Conservation (phyloP, 2,113 vertebrate species). For the Aramus guarauna region DNA sequence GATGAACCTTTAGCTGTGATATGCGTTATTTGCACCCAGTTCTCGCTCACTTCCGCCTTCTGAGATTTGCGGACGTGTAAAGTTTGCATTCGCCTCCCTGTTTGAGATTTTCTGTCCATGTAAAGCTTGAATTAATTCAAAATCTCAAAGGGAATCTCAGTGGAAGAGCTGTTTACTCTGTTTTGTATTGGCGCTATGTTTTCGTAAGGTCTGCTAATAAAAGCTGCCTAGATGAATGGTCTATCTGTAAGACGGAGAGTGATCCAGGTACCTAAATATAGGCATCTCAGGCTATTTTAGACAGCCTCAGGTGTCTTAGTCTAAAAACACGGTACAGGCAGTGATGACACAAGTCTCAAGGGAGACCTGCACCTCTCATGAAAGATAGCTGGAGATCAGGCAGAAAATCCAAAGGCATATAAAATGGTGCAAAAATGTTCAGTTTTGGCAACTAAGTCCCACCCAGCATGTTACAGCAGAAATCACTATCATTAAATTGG, state of each 20-base stretch:
- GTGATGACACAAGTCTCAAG: neutral
- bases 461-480: neutral
- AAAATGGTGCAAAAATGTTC: neutral
- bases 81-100: neutral
- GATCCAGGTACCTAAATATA: slow-evolving; percentile 36
- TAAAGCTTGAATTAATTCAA: neutral
- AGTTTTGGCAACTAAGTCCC: neutral
- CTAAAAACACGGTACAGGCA: neutral
- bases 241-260: neutral
- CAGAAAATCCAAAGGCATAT: neutral
- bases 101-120: slow-evolving; percentile 15
- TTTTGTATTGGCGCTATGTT: neutral
- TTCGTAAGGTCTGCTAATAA: slow-evolving; percentile 9
- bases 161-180: neutral
- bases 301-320: neutral
- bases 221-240: slow-evolving; percentile 16
- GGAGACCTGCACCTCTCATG: neutral
- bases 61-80: neutral
- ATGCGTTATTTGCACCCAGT: neutral
- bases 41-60: neutral
- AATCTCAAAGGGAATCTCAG: slow-evolving; percentile 40
- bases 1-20: slow-evolving; percentile 11
- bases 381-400: neutral
- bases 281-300: slow-evolving; percentile 9
- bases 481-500: neutral